phyloP scores from a whole-genome alignment of 2,888 invertebrate species.

The Tinea pellionella region DNA sequence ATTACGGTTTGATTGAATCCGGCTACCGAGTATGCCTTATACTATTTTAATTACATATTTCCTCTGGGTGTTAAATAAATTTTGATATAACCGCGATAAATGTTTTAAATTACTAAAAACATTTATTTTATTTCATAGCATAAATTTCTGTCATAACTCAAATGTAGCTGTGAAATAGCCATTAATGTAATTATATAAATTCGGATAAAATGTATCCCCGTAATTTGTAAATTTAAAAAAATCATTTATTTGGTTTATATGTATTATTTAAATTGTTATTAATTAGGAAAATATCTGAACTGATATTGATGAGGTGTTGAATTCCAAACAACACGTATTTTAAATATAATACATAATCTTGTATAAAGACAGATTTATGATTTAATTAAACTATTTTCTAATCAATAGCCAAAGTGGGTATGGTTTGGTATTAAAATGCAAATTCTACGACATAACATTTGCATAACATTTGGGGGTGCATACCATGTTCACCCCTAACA shows the following conservation, averaged over 20 bases:
- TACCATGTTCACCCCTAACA: neutral
- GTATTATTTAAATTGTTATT: too few species aligned
- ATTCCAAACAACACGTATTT: too few species aligned
- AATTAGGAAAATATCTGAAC: too few species aligned
- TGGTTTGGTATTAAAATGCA: slow-evolving; percentile 2
- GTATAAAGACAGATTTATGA: neutral
- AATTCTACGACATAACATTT: slow-evolving; percentile 8
- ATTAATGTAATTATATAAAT: neutral
- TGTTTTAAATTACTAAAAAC: neutral
- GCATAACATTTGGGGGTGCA: slow-evolving; percentile 1
- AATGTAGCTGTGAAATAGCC: neutral
- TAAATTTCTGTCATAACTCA: neutral
- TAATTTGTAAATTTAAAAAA: too few species aligned
- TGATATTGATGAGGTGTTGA: too few species aligned
- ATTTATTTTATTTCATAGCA: neutral
- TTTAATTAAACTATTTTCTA: slow-evolving; percentile 2
- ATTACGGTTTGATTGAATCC: slow-evolving; percentile 11
- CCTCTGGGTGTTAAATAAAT: slow-evolving; percentile 3
- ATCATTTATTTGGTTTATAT: too few species aligned
- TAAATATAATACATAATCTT: too few species aligned
- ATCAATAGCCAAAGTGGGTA: neutral
- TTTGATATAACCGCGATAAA: neutral
- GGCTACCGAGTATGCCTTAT: neutral
- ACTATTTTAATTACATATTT: slow-evolving; percentile 7
- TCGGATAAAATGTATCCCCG: too few species aligned